phyloP scores from a whole-genome alignment of 2,113 vertebrate species.

The Mola mola region DNA sequence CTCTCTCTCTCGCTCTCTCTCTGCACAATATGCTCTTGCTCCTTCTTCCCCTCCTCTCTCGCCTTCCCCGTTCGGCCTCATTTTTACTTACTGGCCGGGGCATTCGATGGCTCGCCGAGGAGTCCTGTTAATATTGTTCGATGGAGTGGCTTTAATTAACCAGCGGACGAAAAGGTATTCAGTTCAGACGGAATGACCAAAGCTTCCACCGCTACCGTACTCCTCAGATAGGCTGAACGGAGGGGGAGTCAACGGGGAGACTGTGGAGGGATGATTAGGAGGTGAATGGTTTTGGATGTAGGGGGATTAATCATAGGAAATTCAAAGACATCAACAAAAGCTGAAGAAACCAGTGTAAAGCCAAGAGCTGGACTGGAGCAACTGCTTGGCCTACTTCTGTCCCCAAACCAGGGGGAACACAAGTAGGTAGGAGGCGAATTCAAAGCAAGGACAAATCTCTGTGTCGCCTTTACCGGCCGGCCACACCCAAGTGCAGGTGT shows the following conservation, averaged over 20 bases:
- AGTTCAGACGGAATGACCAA: slow-evolving; percentile 20
- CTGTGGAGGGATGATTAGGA: background rate
- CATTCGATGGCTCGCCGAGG: slow-evolving; percentile 47
- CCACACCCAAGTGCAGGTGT: slow-evolving; percentile 26
- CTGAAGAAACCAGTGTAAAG: background rate
- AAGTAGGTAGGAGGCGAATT: slow-evolving; percentile 4
- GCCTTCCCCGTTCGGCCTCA: slow-evolving; percentile 14
- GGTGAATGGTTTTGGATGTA: slow-evolving; percentile 11
- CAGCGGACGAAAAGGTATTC: slow-evolving; percentile 39
- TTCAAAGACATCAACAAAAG: background rate
- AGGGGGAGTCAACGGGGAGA: background rate
- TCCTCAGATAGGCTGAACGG: background rate
- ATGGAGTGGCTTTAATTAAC: slow-evolving; percentile 62
- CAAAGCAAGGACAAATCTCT: slow-evolving; percentile 52
- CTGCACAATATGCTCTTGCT: slow-evolving; percentile 45
- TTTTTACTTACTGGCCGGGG: slow-evolving; percentile 41
- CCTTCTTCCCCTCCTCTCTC: slow-evolving; percentile 23
- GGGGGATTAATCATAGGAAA: background rate
- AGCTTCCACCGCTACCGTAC: background rate
- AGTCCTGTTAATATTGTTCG: slow-evolving; percentile 51
- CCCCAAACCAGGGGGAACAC: background rate
- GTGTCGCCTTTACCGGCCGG: slow-evolving; percentile 52
- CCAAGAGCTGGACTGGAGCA: too few relatives aligned
- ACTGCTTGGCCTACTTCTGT: slow-evolving; percentile 44
- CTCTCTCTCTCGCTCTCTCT: slow-evolving; percentile 10